phyloP scores from a whole-genome alignment of 2,797 vertebrate species.

The Picus viridis region DNA sequence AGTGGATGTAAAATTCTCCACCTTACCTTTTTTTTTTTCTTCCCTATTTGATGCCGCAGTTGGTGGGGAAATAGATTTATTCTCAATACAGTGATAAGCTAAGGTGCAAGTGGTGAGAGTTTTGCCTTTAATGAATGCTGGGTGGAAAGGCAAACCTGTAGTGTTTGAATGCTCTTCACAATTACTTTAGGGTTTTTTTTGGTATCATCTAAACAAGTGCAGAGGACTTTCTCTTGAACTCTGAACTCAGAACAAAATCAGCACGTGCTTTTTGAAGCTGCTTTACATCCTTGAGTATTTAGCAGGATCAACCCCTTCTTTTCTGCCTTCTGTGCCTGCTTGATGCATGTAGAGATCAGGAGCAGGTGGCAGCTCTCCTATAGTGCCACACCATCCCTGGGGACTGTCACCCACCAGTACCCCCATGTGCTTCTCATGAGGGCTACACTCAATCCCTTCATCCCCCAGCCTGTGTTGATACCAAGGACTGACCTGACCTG shows the following conservation, averaged over 20 bases:
- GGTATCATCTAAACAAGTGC: neutral
- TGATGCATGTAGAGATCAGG: neutral
- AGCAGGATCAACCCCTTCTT: neutral
- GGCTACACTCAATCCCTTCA: neutral
- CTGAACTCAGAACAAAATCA: neutral
- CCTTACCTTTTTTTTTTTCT: neutral
- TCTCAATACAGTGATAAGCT: neutral
- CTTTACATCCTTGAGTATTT: neutral
- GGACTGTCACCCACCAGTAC: neutral
- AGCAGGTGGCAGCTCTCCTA: neutral
- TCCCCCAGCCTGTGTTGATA: neutral
- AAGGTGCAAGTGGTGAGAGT: neutral
- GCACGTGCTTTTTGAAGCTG: neutral
- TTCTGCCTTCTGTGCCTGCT: neutral
- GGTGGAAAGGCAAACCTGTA: neutral
- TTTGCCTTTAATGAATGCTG: neutral
- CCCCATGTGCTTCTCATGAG: neutral
- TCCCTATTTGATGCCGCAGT: neutral
- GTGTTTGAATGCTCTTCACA: neutral
- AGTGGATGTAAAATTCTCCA: slow-evolving; percentile 40
- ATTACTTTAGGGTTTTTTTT: neutral
- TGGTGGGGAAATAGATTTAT: neutral
- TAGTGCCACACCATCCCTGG: neutral
- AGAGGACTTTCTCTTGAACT: neutral
- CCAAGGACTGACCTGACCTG: neutral